Evolutionary conservation across 2,888 invertebrate species (phyloP).

Genomic region (Pseudococcus viburni): DNA sequence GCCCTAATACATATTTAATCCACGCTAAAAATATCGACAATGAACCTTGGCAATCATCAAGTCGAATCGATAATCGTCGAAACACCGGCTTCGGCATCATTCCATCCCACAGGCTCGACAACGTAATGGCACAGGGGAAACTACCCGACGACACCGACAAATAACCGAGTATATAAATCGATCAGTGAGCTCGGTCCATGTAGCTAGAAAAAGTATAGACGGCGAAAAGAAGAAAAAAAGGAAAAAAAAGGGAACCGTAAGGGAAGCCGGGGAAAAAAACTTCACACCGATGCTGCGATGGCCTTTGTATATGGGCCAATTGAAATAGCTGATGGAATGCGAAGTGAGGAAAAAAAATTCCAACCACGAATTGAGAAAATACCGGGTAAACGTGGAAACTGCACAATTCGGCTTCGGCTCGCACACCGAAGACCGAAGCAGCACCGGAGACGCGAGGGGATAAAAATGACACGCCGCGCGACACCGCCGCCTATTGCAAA

Average conservation of each 20-base stretch:
- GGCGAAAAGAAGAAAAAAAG: not conserved
- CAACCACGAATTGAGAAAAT: slow-evolving; percentile 47
- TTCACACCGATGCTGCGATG: slow-evolving; percentile 32
- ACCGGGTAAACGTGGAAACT: slow-evolving; percentile 40
- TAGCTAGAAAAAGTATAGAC: not conserved
- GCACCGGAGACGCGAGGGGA: not conserved
- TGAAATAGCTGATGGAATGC: slow-evolving; percentile 9
- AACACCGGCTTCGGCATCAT: not conserved
- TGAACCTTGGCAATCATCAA: not conserved
- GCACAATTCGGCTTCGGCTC: slow-evolving; percentile 47
- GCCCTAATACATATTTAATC: too few species aligned
- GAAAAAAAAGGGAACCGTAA: not conserved
- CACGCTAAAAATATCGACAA: not conserved
- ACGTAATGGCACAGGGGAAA: not conserved
- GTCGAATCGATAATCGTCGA: not conserved
- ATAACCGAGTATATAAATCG: slow-evolving; percentile 13
- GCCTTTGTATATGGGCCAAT: slow-evolving; percentile 24
- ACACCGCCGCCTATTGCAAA: slow-evolving; percentile 41
- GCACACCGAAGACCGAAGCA: not conserved
- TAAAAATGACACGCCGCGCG: slow-evolving; percentile 47
- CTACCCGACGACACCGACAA: not conserved
- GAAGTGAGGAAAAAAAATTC: slow-evolving; percentile 17
- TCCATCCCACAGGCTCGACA: too few species aligned
- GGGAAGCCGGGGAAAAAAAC: not conserved
- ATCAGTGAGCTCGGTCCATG: not conserved